phyloP scores from a whole-genome alignment of 1,140 invertebrate species.

The Atta cephalotes region DNA sequence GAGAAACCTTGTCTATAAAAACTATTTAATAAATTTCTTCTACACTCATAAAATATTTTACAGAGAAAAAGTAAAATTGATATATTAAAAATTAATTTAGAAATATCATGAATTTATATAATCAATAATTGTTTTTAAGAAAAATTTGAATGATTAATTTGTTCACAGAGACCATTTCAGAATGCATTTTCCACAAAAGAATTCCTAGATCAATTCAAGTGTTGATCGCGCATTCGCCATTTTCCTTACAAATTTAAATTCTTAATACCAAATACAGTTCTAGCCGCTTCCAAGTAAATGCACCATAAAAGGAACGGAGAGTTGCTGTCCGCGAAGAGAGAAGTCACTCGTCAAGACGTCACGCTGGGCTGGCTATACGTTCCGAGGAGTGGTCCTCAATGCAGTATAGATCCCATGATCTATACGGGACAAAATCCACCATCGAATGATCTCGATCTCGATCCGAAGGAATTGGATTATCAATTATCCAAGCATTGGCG shows the following conservation, averaged over 20 bases:
- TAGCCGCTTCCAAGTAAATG: conserved; percentile 1
- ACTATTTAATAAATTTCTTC: not conserved
- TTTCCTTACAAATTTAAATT: conserved; percentile 49
- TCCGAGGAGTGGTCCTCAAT: conserved; percentile 63
- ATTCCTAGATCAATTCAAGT: not conserved
- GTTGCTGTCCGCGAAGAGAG: conserved; percentile 56
- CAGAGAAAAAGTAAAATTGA: not conserved
- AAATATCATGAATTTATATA: not conserved
- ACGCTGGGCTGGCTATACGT: conserved; percentile 66
- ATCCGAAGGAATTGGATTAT: conserved; percentile 64
- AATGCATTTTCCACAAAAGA: not conserved
- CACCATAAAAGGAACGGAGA: conserved; percentile 58
- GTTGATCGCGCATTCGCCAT: not conserved
- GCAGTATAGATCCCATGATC: not conserved
- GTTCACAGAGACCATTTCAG: not conserved
- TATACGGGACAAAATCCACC: conserved; percentile 21
- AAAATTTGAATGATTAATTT: not conserved
- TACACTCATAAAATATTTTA: not conserved
- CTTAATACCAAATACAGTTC: not conserved
- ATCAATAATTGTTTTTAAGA: not conserved
- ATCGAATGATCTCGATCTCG: conserved; percentile 54
- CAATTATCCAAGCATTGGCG: conserved; percentile 42
- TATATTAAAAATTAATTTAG: not conserved
- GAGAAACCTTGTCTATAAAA: not conserved
- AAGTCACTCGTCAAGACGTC: conserved; percentile 68